These are phyloP conservation scores for Pyrgilauda ruficollis DNA, from an alignment of 2,113 vertebrate genomes.

Conservation along the genomic window DNA sequence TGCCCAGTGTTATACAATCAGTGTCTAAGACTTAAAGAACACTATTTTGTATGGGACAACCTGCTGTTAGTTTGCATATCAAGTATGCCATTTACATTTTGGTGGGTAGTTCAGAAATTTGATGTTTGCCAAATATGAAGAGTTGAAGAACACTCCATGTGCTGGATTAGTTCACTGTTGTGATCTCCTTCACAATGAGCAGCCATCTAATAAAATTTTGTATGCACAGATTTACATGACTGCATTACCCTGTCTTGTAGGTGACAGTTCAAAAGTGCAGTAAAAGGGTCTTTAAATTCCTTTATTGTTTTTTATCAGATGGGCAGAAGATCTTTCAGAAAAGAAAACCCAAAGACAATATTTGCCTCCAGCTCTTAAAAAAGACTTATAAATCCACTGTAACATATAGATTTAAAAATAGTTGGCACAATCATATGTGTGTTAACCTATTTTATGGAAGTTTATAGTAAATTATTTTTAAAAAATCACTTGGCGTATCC, in stretches of 20 bases:
- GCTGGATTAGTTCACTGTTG: slow-evolving; percentile 54
- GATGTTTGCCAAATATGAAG: slow-evolving; percentile 67
- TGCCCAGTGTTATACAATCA: slow-evolving; percentile 15
- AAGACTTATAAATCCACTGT: slow-evolving; percentile 18
- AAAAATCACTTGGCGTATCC: not conserved
- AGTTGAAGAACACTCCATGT: slow-evolving; percentile 65
- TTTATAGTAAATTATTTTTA: not conserved
- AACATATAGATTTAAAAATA: slow-evolving; percentile 1
- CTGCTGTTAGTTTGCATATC: slow-evolving; percentile 69
- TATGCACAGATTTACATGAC: not conserved
- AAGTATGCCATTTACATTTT: slow-evolving; percentile 70
- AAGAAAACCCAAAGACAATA: not conserved
- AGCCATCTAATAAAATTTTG: slow-evolving; percentile 30
- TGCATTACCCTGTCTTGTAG: not conserved
- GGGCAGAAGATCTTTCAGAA: not conserved
- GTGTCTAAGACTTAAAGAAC: not conserved
- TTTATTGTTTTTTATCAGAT: slow-evolving; percentile 25
- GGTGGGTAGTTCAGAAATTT: slow-evolving; percentile 64
- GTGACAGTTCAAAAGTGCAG: not conserved
- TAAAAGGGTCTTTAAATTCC: not conserved
- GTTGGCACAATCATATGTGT: not conserved
- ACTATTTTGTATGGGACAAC: slow-evolving; percentile 55
- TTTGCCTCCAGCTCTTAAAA: slow-evolving; percentile 16
- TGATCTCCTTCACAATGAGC: slow-evolving; percentile 33
- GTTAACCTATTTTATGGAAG: not conserved